Evolutionary conservation across 2,797 vertebrate genomes (phyloP).

Genomic region (Oryzias dopingdopingensis): DNA sequence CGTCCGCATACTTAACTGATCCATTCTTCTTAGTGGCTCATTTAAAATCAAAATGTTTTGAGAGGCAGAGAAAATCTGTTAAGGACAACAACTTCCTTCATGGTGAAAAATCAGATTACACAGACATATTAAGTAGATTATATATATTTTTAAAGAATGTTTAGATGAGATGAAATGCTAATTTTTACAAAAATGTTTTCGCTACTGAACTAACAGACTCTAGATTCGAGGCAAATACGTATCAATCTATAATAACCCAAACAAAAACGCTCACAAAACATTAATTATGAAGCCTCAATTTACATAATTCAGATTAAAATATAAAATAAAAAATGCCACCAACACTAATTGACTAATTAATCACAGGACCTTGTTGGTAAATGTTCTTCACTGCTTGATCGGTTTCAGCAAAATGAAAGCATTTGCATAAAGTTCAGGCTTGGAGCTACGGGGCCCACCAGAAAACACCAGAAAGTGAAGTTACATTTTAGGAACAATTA

Average conservation of each 20-base stretch:
- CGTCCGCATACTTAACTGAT: constrained; percentile 87
- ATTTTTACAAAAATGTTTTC: constrained; percentile 41
- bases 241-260: constrained; percentile 66
- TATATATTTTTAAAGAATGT: constrained; percentile 8
- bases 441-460: constrained; percentile 34
- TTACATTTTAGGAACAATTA: not conserved
- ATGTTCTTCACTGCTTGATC: constrained; percentile 65
- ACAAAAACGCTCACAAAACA: constrained; percentile 46
- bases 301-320: constrained; percentile 76
- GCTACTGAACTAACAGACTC: constrained; percentile 42
- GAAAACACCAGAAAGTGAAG: constrained; percentile 27
- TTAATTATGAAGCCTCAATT: constrained; percentile 72
- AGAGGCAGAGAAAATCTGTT: constrained; percentile 60
- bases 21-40: constrained; percentile 91
- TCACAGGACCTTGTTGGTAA: constrained; percentile 70
- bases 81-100: constrained; percentile 38
- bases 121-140: constrained; percentile 6
- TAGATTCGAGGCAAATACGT: constrained; percentile 61
- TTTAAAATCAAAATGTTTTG: constrained; percentile 95
- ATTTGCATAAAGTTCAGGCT: constrained; percentile 64
- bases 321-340: constrained; percentile 70
- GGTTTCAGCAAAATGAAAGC: constrained; percentile 66
- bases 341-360: constrained; percentile 77
- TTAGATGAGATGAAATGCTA: constrained; percentile 17
- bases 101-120: constrained; percentile 49